These are phyloP conservation scores for Anthopleura xanthogrammica DNA, from an alignment of 92 coral and sea anemone genomes.

Conservation along the genomic window DNA sequence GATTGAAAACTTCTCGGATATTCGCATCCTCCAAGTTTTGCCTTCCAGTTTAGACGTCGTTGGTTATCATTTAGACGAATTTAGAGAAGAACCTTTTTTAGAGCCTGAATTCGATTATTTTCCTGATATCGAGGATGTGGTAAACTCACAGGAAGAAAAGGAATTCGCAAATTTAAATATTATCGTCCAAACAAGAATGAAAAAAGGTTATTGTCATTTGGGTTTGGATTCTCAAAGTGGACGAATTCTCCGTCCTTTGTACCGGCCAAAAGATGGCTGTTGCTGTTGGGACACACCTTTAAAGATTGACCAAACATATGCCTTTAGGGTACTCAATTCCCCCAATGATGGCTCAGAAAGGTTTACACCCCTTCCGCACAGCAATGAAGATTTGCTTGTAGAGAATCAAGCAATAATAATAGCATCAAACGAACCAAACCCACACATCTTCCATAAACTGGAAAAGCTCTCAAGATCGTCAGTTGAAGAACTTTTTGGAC, in stretches of 20 bases:
- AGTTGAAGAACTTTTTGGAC: background rate
- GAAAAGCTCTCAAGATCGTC: background rate
- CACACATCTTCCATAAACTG: background rate
- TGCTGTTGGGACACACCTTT: background rate
- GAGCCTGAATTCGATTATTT: conserved; percentile 2
- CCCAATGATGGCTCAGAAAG: background rate
- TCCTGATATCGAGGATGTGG: background rate
- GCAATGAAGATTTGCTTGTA: background rate
- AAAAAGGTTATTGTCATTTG: background rate
- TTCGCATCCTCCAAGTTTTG: background rate
- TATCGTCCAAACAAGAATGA: background rate
- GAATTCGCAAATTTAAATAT: background rate
- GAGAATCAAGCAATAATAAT: background rate
- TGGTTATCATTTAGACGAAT: background rate
- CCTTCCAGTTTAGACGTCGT: background rate
- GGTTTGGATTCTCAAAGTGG: background rate
- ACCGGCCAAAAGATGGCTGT: background rate
- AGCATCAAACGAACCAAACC: background rate
- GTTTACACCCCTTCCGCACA: background rate
- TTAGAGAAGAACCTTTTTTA: background rate
- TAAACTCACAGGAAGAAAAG: background rate
- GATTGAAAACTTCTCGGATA: background rate
- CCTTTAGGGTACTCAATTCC: background rate
- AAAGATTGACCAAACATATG: background rate
- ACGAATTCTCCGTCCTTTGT: background rate